Conservation (phyloP, 2,888 invertebrate genomes). For the Caenorhabditis sulstoni region DNA sequence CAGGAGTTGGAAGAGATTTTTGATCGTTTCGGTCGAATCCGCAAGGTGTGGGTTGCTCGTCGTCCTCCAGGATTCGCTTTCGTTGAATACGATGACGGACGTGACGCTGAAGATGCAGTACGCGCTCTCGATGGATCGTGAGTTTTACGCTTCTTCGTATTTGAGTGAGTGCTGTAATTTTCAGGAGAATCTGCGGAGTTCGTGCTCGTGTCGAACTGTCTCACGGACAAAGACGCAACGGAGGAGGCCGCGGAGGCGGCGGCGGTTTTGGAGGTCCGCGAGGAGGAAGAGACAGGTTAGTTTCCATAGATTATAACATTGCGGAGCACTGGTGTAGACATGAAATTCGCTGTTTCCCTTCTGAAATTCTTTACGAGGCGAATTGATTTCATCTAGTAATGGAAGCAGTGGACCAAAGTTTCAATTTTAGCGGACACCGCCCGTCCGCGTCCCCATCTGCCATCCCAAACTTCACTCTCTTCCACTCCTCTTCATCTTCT, state of each 20-base stretch:
- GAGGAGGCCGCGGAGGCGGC: constrained; percentile 74
- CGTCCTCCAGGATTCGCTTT: constrained; percentile 88
- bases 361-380: too few relatives aligned
- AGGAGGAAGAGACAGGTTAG: constrained; percentile 60
- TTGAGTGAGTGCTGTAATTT: too few relatives aligned
- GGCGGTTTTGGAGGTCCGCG: constrained; percentile 62
- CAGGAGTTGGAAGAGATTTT: constrained; percentile 88
- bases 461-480: constrained; percentile 58
- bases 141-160: constrained; percentile 80
- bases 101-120: constrained; percentile 85
- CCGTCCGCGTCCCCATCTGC: constrained; percentile 66
- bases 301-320: background rate
- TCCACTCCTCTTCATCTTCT: constrained; percentile 59
- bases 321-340: too few relatives aligned
- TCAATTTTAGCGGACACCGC: constrained; percentile 68
- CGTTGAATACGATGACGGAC: constrained; percentile 85
- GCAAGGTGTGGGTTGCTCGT: constrained; percentile 94
- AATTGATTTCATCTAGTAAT: constrained; percentile 1
- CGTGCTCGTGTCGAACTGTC: constrained; percentile 82
- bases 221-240: constrained; percentile 81
- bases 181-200: constrained; percentile 81
- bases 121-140: constrained; percentile 84
- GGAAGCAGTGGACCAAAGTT: constrained; percentile 30
- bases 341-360: background rate
- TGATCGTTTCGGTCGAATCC: constrained; percentile 90